A percentile compares a stretch with the other conserved stretches of the same genome.
Conservation (phyloP, 2,113 vertebrate genomes). For the Chlorodrepanis virens region DNA sequence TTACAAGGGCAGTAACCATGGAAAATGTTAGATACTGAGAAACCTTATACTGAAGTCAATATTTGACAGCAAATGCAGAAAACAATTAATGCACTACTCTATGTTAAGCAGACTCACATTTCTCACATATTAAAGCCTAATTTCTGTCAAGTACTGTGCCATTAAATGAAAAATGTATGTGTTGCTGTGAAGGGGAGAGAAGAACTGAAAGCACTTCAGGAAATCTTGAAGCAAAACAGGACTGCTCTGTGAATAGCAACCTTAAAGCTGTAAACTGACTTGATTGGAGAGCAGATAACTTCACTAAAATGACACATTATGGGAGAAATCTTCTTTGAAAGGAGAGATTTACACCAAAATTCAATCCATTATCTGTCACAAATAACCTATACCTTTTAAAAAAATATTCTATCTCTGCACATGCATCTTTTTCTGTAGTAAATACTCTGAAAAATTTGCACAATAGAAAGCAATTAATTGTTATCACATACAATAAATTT, state of each 20-base stretch:
- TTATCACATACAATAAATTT: not conserved
- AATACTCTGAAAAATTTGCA: not conserved
- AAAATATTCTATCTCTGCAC: not conserved
- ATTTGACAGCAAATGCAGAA: not conserved
- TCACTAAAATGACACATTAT: not conserved
- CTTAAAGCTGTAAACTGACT: not conserved
- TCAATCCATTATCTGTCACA: not conserved
- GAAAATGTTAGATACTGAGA: not conserved
- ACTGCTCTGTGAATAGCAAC: not conserved
- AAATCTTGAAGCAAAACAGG: not conserved
- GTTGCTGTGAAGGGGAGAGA: not conserved
- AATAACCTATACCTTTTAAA: not conserved
- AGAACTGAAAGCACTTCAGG: not conserved
- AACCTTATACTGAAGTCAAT: not conserved
- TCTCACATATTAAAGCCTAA: not conserved
- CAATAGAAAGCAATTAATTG: not conserved
- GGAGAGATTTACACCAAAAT: not conserved
- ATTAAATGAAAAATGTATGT: not conserved
- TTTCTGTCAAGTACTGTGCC: not conserved
- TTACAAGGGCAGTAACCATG: not conserved
- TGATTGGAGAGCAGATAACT: not conserved
- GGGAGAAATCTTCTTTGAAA: not conserved
- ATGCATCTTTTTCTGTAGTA: not conserved
- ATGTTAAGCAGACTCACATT: not conserved
- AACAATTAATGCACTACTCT: not conserved